Percentiles rank a stretch among this genome's conserved stretches.
phyloP scores from a whole-genome alignment of 2,797 vertebrate genomes.

The Gallirallus australis region DNA sequence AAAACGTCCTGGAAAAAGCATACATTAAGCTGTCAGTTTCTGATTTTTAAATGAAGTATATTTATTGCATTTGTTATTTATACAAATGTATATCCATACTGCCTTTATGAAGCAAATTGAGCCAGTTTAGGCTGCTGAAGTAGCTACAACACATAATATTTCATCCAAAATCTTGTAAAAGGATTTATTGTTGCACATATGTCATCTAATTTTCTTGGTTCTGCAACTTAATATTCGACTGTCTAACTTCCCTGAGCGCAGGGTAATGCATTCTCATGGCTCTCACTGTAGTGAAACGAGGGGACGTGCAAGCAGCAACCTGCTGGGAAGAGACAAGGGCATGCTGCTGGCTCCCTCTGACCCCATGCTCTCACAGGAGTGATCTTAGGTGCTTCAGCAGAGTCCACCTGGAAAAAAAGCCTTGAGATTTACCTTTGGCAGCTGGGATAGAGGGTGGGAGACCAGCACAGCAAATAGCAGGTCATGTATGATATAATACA shows the following conservation, averaged over 20 bases:
- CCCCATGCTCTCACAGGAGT: fast-evolving
- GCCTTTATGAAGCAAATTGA: not conserved
- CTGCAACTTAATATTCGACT: not conserved
- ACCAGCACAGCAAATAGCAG: not conserved
- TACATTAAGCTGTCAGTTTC: not conserved
- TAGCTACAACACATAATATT: not conserved
- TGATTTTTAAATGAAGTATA: not conserved
- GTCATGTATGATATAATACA: not conserved
- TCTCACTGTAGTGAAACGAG: not conserved
- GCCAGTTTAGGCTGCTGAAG: not conserved
- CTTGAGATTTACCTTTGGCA: not conserved
- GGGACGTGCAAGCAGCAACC: not conserved
- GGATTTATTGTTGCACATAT: not conserved
- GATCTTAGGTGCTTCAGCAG: not conserved
- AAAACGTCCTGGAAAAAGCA: not conserved
- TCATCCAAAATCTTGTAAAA: not conserved
- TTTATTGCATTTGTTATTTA: not conserved
- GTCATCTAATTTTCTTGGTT: not conserved
- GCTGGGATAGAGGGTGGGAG: not conserved
- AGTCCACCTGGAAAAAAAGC: not conserved
- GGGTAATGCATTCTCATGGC: not conserved
- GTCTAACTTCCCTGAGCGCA: not conserved
- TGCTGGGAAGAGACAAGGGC: not conserved
- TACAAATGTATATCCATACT: not conserved
- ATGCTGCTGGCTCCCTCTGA: not conserved